phyloP scores from a whole-genome alignment of 2,888 invertebrate genomes.

The Blomia tropicalis region DNA sequence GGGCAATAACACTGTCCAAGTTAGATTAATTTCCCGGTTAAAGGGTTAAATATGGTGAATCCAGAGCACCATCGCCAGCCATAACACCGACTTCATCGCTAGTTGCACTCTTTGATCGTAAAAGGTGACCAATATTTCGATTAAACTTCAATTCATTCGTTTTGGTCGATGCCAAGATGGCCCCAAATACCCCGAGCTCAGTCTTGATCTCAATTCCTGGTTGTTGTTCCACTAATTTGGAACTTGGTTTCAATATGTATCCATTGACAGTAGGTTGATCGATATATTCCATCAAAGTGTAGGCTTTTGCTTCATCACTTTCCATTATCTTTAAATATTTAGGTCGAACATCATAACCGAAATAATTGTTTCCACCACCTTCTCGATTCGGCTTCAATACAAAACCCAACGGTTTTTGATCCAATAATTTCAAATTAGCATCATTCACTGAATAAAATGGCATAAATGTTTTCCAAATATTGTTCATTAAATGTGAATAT shows the following conservation, averaged over 20 bases:
- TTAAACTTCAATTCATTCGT: constrained; percentile 44
- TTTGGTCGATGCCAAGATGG: constrained; percentile 55
- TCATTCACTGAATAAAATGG: constrained; percentile 49
- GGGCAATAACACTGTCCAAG: no score
- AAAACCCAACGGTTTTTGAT: constrained; percentile 60
- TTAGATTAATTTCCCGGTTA: no score
- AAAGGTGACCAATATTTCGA: constrained; percentile 69
- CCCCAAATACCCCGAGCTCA: constrained; percentile 91
- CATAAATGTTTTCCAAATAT: constrained; percentile 65
- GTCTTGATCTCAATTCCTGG: constrained; percentile 52
- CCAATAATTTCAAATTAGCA: constrained; percentile 54
- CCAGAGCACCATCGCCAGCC: constrained; percentile 71
- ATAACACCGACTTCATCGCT: constrained; percentile 88
- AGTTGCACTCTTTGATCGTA: constrained; percentile 40
- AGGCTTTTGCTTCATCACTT: constrained; percentile 61
- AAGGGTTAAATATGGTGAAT: constrained; percentile 63
- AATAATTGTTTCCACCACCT: constrained; percentile 89
- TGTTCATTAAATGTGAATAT: constrained; percentile 46
- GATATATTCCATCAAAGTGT: constrained; percentile 87
- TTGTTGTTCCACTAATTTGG: constrained; percentile 40
- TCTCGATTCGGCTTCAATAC: constrained; percentile 91
- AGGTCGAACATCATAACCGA: constrained; percentile 55
- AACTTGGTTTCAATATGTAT: constrained; percentile 43
- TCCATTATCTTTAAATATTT: constrained; percentile 45
- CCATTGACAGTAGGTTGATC: constrained; percentile 60